These are phyloP conservation scores for Venusia cambrica DNA, from an alignment of 2,888 invertebrate species.

Conservation along the genomic window DNA sequence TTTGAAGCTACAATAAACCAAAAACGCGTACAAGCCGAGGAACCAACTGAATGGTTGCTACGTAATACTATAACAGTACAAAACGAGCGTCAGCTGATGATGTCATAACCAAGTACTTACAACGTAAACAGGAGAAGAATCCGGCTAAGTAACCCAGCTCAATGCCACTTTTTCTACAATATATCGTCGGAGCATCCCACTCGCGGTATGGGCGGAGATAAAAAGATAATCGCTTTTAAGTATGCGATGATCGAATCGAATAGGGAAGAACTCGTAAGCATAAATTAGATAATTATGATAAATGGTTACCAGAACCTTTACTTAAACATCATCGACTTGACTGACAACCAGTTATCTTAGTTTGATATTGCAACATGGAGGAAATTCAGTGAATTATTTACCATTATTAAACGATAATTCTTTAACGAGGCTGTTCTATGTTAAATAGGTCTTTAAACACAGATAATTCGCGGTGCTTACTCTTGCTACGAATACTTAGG, in stretches of 20 bases:
- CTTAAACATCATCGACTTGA: constrained; percentile 35
- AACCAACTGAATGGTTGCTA: constrained; percentile 10
- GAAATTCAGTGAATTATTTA: too few species aligned
- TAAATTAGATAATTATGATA: constrained; percentile 43
- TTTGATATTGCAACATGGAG: too few species aligned
- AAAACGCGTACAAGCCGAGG: too few species aligned
- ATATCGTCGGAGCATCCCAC: constrained; percentile 53
- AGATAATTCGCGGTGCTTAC: too few species aligned
- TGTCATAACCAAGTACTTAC: too few species aligned
- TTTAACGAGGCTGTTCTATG: too few species aligned
- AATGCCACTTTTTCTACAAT: constrained; percentile 76
- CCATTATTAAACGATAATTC: too few species aligned
- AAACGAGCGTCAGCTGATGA: constrained; percentile 61
- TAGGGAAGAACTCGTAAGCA: constrained; percentile 42
- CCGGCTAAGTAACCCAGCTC: constrained; percentile 68
- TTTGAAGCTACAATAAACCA: too few species aligned
- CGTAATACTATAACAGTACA: constrained; percentile 48
- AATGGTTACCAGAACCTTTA: constrained; percentile 46
- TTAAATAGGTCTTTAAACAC: too few species aligned
- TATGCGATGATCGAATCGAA: constrained; percentile 47
- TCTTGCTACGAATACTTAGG: too few species aligned
- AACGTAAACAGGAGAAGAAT: constrained; percentile 57
- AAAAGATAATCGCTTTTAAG: constrained; percentile 37
- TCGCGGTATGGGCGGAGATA: constrained; percentile 39
- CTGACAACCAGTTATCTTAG: constrained; percentile 16